Percentiles rank a stretch among this genome's conserved stretches.
phyloP scores from a whole-genome alignment of 1,140 invertebrate genomes.

The Cataglyphis hispanica region DNA sequence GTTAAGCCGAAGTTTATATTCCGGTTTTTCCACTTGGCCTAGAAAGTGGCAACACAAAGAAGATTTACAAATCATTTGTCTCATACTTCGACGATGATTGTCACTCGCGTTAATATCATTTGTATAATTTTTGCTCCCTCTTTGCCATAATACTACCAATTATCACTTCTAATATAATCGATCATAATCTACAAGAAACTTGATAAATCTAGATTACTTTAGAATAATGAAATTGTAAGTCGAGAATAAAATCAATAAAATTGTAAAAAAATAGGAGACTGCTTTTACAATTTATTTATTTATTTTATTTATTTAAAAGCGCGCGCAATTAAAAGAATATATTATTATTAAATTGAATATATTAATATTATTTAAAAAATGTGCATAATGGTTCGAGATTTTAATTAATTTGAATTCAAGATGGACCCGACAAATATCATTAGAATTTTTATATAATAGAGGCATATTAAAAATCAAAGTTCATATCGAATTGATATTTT shows the following conservation, averaged over 20 bases:
- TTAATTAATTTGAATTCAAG: neutral
- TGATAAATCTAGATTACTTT: neutral
- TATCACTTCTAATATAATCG: neutral
- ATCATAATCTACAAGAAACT: neutral
- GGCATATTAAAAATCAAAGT: neutral
- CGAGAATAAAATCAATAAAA: neutral
- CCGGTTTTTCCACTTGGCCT: slow-evolving; percentile 54
- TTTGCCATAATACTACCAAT: neutral
- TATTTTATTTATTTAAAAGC: neutral
- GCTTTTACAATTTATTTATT: neutral
- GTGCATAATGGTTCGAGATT: neutral
- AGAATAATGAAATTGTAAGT: neutral
- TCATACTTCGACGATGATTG: neutral
- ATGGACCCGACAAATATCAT: neutral
- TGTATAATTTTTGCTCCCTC: slow-evolving; percentile 14
- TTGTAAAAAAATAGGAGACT: neutral
- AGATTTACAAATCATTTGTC: slow-evolving; percentile 29
- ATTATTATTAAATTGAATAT: neutral
- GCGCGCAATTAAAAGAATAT: neutral
- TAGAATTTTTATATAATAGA: no score
- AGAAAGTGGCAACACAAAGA: slow-evolving; percentile 20
- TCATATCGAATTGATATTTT: neutral
- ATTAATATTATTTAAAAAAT: neutral
- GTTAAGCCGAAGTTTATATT: slow-evolving; percentile 49
- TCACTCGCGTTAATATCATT: slow-evolving; percentile 17